Evolutionary conservation across 2,797 vertebrate species (phyloP), one percentile per base, ranked within the genome.

Genomic region (Typhlichthys subterraneus): DNA sequence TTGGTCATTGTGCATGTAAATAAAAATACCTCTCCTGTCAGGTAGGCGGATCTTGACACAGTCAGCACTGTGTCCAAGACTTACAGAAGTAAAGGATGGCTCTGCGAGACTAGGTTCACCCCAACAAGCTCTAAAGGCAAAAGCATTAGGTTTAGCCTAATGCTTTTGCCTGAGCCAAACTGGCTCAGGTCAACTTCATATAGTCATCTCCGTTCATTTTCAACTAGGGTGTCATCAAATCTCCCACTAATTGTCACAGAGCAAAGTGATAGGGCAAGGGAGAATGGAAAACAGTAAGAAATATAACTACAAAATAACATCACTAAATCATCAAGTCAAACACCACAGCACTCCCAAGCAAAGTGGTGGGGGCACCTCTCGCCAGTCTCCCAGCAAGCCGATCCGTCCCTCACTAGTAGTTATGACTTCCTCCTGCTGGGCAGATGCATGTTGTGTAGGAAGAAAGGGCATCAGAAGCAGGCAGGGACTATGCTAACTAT

Each of bases 401-500:
- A 96, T 87, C 78, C 81, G 81, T 67, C 92, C 93, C 85, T 95
- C 94, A 61, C 86, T 82, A 67, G 90, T 90, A 81, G 84, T 81
- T 78, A 91, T 66, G 29, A 90, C 87, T 38, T 94, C 92, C 85
- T 95, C 94, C 82, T 91, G 92, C 95, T 96, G 92, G 49, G 45
- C 76, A 80, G 76, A 71, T 11, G 76, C 49, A 55, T 63, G 53
- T 59, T 12, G 79, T 59, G 76, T 71, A 90, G 73, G 84, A 66
- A 76, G 51, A 78, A 23, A 56, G 52, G 63, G 49, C 64, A 45
- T 14, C 12, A 53, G 11, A 45, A 69, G 75, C 58, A 77, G 61
- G 77, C 61, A 81, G 63, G 66, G 63, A 72, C 56, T 38, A 7
- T 38, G 33, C 33, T 38, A 38, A 38, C 33, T 9, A 62, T 13